Conservation (phyloP, 2,113 vertebrate species). For the Tringa solitaria region DNA sequence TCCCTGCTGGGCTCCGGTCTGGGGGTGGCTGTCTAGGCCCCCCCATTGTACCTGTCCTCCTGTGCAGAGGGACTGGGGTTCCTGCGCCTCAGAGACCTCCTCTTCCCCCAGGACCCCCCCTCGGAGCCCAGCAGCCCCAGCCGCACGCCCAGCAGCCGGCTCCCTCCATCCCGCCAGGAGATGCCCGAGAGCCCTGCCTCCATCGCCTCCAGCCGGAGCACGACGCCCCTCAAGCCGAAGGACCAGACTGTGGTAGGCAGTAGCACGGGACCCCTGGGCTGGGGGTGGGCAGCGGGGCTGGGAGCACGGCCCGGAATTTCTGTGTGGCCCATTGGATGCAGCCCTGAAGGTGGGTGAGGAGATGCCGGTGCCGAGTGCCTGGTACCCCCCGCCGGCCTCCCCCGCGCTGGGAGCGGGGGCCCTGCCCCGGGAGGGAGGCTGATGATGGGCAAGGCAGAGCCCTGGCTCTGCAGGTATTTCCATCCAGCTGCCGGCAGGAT, state of each 20-base stretch:
- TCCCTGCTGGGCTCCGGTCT: accelerated
- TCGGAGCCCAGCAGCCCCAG: constrained; percentile 80
- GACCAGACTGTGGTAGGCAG: constrained; percentile 76
- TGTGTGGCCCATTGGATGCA: accelerated
- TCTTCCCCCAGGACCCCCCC: constrained; percentile 75
- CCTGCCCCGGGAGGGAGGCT: accelerated
- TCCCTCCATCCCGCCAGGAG: constrained; percentile 69
- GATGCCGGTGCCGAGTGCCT: not conserved
- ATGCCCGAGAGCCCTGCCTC: constrained; percentile 77
- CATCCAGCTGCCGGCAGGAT: not conserved
- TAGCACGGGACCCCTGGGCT: accelerated
- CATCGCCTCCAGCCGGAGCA: constrained; percentile 75
- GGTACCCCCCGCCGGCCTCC: accelerated
- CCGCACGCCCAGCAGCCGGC: constrained; percentile 69
- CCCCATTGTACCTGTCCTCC: not conserved
- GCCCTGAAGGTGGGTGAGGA: accelerated
- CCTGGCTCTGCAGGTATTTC: not conserved
- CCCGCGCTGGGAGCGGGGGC: not conserved
- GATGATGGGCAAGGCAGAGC: not conserved
- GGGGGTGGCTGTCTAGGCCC: accelerated
- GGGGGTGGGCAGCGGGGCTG: accelerated
- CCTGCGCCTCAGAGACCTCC: not conserved
- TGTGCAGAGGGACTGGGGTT: not conserved
- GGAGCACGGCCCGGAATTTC: accelerated
- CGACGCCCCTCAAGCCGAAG: constrained; percentile 74